phyloP scores from a whole-genome alignment of 2,797 vertebrate genomes.

The Cephalopachus bancanus region DNA sequence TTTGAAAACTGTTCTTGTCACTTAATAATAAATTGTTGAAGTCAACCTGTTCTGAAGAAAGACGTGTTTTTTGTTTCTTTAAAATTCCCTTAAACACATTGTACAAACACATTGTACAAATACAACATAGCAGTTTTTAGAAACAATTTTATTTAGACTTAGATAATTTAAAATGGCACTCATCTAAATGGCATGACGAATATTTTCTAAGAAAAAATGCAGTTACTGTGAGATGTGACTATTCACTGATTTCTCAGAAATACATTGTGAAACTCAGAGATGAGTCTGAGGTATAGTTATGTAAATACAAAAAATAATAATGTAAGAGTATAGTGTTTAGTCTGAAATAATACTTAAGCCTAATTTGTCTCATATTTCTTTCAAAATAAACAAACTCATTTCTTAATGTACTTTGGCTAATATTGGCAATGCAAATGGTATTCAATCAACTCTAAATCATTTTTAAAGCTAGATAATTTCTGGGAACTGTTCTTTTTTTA shows the following conservation, averaged over 20 bases:
- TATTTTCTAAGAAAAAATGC: background rate
- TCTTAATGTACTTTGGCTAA: background rate
- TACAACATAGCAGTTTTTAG: background rate
- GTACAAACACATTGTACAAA: background rate
- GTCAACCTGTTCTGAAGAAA: background rate
- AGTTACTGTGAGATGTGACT: background rate
- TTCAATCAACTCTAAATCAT: background rate
- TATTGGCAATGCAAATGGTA: slow-evolving; percentile 9
- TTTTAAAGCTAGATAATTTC: slow-evolving; percentile 26
- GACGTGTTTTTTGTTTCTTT: background rate
- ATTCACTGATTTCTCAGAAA: slow-evolving; percentile 3
- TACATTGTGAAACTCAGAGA: background rate
- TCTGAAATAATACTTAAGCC: background rate
- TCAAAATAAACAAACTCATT: slow-evolving; percentile 35
- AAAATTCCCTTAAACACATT: background rate
- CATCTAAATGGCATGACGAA: background rate
- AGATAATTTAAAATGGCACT: background rate
- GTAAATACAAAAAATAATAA: background rate
- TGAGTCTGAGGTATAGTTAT: background rate
- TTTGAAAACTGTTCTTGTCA: background rate
- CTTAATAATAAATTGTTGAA: slow-evolving; percentile 1
- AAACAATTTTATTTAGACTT: background rate
- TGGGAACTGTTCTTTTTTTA: slow-evolving; percentile 3
- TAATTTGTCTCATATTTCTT: background rate
- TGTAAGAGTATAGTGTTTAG: background rate